Evolutionary conservation across 2,888 invertebrate species (phyloP).

Genomic region (Drosophila prostipennis): DNA sequence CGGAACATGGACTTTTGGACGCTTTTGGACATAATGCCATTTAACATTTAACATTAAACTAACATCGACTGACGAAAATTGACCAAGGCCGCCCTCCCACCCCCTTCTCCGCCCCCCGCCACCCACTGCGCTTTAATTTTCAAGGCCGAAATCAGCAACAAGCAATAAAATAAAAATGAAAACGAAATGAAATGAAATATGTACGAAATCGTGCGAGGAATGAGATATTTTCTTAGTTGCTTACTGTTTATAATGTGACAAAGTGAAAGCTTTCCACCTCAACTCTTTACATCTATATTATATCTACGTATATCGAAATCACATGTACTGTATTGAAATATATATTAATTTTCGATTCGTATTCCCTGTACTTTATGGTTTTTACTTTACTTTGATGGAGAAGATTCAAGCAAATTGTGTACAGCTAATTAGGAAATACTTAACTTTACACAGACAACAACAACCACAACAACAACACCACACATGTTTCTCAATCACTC

Average conservation of each 20-base stretch:
- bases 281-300: slow-evolving; percentile 48
- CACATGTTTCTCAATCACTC: slow-evolving; percentile 45
- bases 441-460: slow-evolving; percentile 17
- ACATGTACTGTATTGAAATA: slow-evolving; percentile 5
- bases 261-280: slow-evolving; percentile 68
- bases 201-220: neutral
- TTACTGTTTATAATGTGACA: slow-evolving; percentile 58
- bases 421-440: slow-evolving; percentile 32
- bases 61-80: slow-evolving; percentile 13
- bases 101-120: slow-evolving; percentile 26
- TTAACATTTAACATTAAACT: neutral
- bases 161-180: slow-evolving; percentile 12
- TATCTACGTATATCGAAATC: slow-evolving; percentile 39
- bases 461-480: slow-evolving; percentile 2
- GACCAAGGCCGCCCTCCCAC: slow-evolving; percentile 29
- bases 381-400: slow-evolving; percentile 20
- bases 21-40: slow-evolving; percentile 2
- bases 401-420: slow-evolving; percentile 7
- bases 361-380: slow-evolving; percentile 25
- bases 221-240: slow-evolving; percentile 27
- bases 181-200: neutral
- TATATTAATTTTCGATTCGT: slow-evolving; percentile 12
- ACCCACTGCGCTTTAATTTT: slow-evolving; percentile 36
- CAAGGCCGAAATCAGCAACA: slow-evolving; percentile 5
- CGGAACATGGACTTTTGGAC: neutral